Conservation (phyloP, 2,113 vertebrate genomes). For the Prolemur simus region DNA sequence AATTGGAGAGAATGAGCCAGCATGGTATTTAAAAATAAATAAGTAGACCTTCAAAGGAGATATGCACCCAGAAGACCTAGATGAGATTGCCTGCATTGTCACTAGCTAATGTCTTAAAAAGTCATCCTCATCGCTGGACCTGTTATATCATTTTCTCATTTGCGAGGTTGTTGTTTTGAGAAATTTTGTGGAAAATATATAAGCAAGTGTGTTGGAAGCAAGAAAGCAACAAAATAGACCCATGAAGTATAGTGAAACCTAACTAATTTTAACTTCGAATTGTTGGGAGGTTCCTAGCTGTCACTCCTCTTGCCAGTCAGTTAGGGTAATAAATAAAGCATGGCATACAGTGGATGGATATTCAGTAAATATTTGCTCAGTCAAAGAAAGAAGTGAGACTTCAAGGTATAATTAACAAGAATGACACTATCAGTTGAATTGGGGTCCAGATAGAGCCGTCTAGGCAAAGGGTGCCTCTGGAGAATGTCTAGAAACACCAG, state of each 20-base stretch:
- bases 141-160: conserved; percentile 5
- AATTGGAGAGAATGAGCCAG: not conserved
- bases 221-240: not conserved
- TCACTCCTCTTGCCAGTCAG: not conserved
- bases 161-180: conserved; percentile 10
- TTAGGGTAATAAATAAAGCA: not conserved
- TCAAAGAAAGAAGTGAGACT: not conserved
- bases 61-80: not conserved
- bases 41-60: not conserved
- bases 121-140: not conserved
- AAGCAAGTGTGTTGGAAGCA: not conserved
- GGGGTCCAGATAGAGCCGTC: not conserved
- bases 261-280: not conserved
- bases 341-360: not conserved
- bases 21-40: not conserved
- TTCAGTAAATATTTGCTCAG: not conserved
- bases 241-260: not conserved
- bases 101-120: not conserved
- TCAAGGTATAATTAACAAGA: not conserved
- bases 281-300: not conserved
- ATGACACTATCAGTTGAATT: not conserved
- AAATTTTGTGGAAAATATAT: not conserved
- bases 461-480: not conserved
- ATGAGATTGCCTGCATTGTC: not conserved
- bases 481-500: not conserved